phyloP scores from a whole-genome alignment of 2,888 invertebrate species.

The Entomobrya multifasciata region DNA sequence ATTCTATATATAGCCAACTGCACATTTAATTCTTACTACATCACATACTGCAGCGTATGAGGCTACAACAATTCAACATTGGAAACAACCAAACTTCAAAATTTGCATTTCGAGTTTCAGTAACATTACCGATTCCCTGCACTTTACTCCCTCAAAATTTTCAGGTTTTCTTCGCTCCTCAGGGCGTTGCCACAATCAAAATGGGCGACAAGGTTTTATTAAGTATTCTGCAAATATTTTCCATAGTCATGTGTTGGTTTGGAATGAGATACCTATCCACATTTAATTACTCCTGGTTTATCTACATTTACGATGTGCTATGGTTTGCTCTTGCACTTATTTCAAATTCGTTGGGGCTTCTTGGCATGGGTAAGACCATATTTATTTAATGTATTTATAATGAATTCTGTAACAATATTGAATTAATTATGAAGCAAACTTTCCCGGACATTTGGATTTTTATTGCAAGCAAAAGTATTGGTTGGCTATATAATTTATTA shows the following conservation, averaged over 20 bases:
- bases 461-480: neutral
- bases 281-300: slow-evolving; percentile 62
- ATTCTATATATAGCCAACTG: too few species aligned
- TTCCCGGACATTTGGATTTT: too few species aligned
- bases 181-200: neutral
- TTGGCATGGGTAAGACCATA: slow-evolving; percentile 59
- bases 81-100: neutral
- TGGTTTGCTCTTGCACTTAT: slow-evolving; percentile 59
- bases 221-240: slow-evolving; percentile 52
- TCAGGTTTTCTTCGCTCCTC: slow-evolving; percentile 18
- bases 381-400: too few species aligned
- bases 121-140: too few species aligned
- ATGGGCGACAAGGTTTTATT: slow-evolving; percentile 61
- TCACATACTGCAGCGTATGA: too few species aligned
- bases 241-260: slow-evolving; percentile 55
- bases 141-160: slow-evolving; percentile 8
- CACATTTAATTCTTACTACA: too few species aligned
- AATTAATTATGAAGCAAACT: too few species aligned
- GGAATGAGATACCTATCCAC: slow-evolving; percentile 52
- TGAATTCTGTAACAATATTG: too few species aligned
- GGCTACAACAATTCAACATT: too few species aligned
- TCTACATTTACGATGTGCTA: slow-evolving; percentile 60
- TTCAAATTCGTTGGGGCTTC: slow-evolving; percentile 36
- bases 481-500: neutral
- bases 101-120: neutral